Conservation (phyloP, 2,113 vertebrate genomes). For the Calyptommatus sinebrachiatus region DNA sequence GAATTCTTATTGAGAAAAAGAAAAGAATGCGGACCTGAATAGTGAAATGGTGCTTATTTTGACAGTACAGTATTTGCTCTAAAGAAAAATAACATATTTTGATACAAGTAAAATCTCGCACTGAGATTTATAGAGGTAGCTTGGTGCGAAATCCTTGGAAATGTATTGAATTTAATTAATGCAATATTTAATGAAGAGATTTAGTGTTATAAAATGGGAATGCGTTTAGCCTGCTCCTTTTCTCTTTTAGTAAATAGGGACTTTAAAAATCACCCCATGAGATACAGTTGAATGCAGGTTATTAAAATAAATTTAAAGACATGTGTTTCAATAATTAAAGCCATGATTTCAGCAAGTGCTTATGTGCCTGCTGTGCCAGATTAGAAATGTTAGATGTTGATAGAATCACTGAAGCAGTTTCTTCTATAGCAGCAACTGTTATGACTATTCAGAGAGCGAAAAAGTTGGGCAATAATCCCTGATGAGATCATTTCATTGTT, state of each 20-base stretch:
- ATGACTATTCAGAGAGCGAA: conserved; percentile 5
- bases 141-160: conserved; percentile 14
- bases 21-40: too few species aligned
- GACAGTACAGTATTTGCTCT: not conserved
- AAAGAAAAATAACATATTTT: not conserved
- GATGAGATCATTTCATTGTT: conserved; percentile 16
- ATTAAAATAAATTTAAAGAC: conserved; percentile 24
- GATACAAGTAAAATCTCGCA: not conserved
- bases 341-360: conserved; percentile 34
- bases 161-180: conserved; percentile 37
- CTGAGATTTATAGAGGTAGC: not conserved
- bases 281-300: conserved; percentile 31
- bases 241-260: conserved; percentile 31
- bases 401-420: conserved; percentile 30
- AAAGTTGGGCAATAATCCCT: conserved; percentile 20
- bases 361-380: conserved; percentile 29
- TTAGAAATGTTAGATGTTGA: conserved; percentile 24
- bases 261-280: conserved; percentile 34
- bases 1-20: not conserved
- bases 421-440: conserved; percentile 21
- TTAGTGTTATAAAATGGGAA: conserved; percentile 19
- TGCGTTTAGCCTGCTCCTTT: not conserved
- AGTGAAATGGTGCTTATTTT: too few species aligned
- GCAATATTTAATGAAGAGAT: conserved; percentile 26
- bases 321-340: conserved; percentile 33